Evolutionary conservation across 2,888 invertebrate species (phyloP).

Genomic region (Drosophila nigricruria): DNA sequence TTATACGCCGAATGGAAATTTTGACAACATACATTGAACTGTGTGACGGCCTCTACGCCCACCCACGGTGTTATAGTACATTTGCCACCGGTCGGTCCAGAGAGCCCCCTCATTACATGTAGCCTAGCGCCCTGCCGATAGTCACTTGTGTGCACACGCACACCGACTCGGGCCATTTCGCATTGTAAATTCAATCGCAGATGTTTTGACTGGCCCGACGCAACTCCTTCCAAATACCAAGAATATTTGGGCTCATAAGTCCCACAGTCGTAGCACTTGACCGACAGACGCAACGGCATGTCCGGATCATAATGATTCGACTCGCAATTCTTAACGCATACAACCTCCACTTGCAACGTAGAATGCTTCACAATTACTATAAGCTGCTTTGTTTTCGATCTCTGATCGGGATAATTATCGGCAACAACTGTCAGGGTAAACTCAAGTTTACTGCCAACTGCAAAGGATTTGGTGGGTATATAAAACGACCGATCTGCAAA

Average conservation of each 20-base stretch:
- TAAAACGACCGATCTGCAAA: conserved; percentile 23
- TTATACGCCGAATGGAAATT: background rate
- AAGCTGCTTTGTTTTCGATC: conserved; percentile 14
- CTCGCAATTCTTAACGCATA: conserved; percentile 42
- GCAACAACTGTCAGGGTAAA: conserved; percentile 39
- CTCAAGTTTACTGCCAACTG: conserved; percentile 16
- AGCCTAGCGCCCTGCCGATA: conserved; percentile 5
- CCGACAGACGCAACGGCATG: conserved; percentile 28
- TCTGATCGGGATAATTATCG: conserved; percentile 35
- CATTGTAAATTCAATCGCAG: conserved; percentile 14
- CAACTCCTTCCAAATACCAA: conserved; percentile 43
- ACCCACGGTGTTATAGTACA: conserved; percentile 29
- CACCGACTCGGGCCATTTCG: background rate
- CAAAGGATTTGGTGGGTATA: conserved; percentile 10
- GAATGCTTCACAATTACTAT: conserved; percentile 14
- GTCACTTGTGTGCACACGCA: conserved; percentile 5
- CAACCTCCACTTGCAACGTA: conserved; percentile 33
- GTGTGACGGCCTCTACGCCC: conserved; percentile 50
- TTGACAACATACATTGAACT: conserved; percentile 42
- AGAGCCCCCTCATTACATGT: background rate
- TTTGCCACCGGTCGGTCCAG: conserved; percentile 24
- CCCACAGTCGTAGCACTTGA: conserved; percentile 41
- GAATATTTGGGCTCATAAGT: background rate
- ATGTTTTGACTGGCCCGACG: background rate
- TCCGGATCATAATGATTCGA: conserved; percentile 13